A percentile compares a stretch with the other conserved stretches of the same genome.
Evolutionary conservation across 1,140 invertebrate genomes (phyloP).

Genomic region (Amphibalanus amphitrite): DNA sequence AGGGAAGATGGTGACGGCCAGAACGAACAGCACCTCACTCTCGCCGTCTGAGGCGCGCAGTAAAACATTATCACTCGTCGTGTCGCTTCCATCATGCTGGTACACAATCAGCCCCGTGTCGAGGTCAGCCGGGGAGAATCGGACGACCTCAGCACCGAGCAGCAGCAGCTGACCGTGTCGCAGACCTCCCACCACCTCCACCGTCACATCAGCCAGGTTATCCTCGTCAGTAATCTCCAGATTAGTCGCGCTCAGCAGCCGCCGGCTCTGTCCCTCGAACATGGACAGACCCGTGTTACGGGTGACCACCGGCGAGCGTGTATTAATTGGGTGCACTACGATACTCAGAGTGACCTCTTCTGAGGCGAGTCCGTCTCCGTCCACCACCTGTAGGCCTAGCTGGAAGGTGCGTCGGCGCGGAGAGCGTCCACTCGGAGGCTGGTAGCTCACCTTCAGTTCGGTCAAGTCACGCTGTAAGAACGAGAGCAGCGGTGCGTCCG

Average conservation of each 20-base stretch:
- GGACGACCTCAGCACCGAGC: constrained; percentile 22
- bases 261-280: constrained; percentile 28
- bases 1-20: constrained; percentile 28
- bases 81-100: constrained; percentile 29
- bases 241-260: constrained; percentile 22
- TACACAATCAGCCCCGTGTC: constrained; percentile 25
- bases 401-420: constrained; percentile 22
- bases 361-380: constrained; percentile 25
- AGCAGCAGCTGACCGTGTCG: constrained; percentile 25
- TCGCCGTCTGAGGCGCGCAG: constrained; percentile 27
- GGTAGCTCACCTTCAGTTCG: constrained; percentile 31
- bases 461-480: constrained; percentile 30
- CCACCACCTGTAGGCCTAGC: constrained; percentile 25
- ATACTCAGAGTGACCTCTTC: constrained; percentile 27
- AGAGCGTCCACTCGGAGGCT: constrained; percentile 27
- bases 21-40: constrained; percentile 28
- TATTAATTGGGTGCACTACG: constrained; percentile 29
- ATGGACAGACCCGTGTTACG: constrained; percentile 24
- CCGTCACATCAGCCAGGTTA: constrained; percentile 25
- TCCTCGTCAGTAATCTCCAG: constrained; percentile 30
- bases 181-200: constrained; percentile 25
- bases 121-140: constrained; percentile 28
- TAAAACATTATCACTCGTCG: constrained; percentile 29
- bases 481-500: constrained; percentile 24
- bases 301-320: constrained; percentile 25